Conservation (phyloP, 2,797 vertebrate species). For the Betta splendens region DNA sequence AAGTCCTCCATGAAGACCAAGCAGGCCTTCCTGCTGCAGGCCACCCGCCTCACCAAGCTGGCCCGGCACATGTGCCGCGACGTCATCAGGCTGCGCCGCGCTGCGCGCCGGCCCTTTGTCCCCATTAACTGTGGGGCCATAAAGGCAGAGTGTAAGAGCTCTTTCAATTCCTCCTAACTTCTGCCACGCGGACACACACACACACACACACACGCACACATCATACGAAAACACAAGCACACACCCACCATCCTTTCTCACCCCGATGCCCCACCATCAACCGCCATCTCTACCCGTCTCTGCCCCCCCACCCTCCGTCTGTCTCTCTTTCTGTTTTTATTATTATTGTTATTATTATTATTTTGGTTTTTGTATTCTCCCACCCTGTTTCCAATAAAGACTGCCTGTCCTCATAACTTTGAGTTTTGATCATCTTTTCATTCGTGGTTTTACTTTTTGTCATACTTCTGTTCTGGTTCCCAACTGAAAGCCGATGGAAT, state of each 20-base stretch:
- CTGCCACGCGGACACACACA: conserved; percentile 67
- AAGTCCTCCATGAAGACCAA: conserved; percentile 97
- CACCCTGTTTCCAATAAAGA: conserved; percentile 95
- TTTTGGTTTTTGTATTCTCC: conserved; percentile 86
- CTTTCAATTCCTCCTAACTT: conserved; percentile 99
- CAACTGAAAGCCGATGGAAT: conserved; percentile 39
- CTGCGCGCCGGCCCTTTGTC: conserved; percentile 96
- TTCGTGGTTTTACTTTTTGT: conserved; percentile 54
- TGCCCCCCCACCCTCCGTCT: conserved; percentile 73
- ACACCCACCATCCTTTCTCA: conserved; percentile 52
- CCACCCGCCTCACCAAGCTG: conserved; percentile 95
- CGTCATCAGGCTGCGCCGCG: conserved; percentile 94
- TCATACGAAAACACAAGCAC: conserved; percentile 34
- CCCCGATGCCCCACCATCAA: conserved; percentile 62
- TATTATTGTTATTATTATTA: conserved; percentile 85
- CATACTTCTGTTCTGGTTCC: conserved; percentile 31
- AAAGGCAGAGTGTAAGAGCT: conserved; percentile 99
- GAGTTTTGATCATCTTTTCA: conserved; percentile 85
- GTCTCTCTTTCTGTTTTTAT: conserved; percentile 84
- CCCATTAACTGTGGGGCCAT: conserved; percentile 99
- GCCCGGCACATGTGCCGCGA: conserved; percentile 98
- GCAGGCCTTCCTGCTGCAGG: conserved; percentile 96
- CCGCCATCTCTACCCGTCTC: conserved; percentile 58
- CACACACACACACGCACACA: conserved; percentile 37
- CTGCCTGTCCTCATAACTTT: conserved; percentile 92